phyloP scores from a whole-genome alignment of 92 coral and sea anemone genomes.

The Zoanthus sociatus region DNA sequence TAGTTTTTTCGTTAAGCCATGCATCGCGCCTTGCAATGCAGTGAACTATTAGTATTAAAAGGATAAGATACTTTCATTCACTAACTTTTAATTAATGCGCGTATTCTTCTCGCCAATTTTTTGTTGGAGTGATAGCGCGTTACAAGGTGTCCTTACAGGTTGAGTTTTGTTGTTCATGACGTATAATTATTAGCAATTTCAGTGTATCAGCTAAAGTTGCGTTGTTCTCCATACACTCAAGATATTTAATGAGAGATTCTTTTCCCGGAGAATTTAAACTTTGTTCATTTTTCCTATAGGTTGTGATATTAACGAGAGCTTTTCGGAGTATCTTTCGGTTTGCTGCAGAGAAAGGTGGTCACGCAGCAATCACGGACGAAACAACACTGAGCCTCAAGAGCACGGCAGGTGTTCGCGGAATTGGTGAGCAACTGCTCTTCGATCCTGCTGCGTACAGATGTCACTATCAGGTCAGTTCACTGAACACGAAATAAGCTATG shows the following conservation, averaged over 20 bases:
- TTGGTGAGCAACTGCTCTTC: slow-evolving; percentile 78
- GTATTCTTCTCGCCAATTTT: too few relatives aligned
- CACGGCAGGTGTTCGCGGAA: slow-evolving; percentile 66
- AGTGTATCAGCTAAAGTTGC: too few relatives aligned
- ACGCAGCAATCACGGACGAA: slow-evolving; percentile 81
- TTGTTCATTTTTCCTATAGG: not conserved
- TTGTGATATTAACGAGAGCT: slow-evolving; percentile 45
- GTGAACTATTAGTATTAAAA: too few relatives aligned
- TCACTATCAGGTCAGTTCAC: slow-evolving; percentile 77
- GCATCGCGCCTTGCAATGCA: too few relatives aligned
- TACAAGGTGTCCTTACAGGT: too few relatives aligned
- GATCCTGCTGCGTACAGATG: slow-evolving; percentile 84
- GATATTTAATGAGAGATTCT: not conserved
- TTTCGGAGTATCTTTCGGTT: slow-evolving; percentile 69
- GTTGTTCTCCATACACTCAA: not conserved
- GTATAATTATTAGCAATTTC: too few relatives aligned
- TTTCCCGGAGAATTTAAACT: not conserved
- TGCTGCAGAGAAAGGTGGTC: slow-evolving; percentile 86
- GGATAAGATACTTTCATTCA: too few relatives aligned
- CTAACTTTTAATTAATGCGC: too few relatives aligned
- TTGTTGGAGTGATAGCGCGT: too few relatives aligned
- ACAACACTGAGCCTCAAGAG: slow-evolving; percentile 78
- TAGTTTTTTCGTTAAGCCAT: too few relatives aligned
- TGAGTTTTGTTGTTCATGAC: too few relatives aligned
- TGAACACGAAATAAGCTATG: not conserved